These are phyloP conservation scores for Lepisosteus oculatus DNA, from an alignment of 2,113 vertebrate genomes.

Conservation along the genomic window DNA sequence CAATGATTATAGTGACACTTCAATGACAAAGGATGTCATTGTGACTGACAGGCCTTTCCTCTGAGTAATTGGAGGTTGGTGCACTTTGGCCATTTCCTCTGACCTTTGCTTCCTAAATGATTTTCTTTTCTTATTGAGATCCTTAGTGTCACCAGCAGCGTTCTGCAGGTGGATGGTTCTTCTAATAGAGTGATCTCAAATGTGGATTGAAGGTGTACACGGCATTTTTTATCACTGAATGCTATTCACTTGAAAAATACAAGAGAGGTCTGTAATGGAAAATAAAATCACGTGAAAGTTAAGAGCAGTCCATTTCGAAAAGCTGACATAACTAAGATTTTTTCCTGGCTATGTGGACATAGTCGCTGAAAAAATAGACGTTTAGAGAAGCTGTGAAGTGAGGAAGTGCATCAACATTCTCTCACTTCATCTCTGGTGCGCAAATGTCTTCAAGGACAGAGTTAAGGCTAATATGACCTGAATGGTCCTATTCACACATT, in stretches of 20 bases:
- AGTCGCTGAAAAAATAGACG: neutral
- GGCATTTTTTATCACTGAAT: conserved; percentile 13
- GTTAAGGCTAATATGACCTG: conserved; percentile 22
- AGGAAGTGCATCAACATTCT: neutral
- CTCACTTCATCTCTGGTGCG: too few relatives aligned
- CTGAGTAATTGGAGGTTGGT: conserved; percentile 44
- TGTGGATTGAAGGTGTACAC: neutral
- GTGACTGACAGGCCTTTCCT: conserved; percentile 47
- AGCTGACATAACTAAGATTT: neutral
- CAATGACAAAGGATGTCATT: conserved; percentile 11
- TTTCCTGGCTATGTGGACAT: too few relatives aligned
- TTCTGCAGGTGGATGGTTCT: conserved; percentile 34
- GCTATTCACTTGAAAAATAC: neutral
- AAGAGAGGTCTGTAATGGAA: neutral
- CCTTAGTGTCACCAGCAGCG: conserved; percentile 53
- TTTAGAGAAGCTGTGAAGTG: conserved; percentile 22
- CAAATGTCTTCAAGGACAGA: neutral
- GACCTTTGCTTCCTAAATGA: conserved; percentile 66
- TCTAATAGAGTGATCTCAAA: conserved; percentile 9
- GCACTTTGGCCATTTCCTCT: conserved; percentile 60
- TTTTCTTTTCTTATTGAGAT: conserved; percentile 47
- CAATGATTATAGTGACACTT: conserved; percentile 19
- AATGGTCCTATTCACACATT: conserved; percentile 59
- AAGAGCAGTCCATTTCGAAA: neutral
- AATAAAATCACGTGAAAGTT: neutral